Evolutionary conservation across 2,797 vertebrate species (phyloP).

Genomic region (Spinus olivaceus): DNA sequence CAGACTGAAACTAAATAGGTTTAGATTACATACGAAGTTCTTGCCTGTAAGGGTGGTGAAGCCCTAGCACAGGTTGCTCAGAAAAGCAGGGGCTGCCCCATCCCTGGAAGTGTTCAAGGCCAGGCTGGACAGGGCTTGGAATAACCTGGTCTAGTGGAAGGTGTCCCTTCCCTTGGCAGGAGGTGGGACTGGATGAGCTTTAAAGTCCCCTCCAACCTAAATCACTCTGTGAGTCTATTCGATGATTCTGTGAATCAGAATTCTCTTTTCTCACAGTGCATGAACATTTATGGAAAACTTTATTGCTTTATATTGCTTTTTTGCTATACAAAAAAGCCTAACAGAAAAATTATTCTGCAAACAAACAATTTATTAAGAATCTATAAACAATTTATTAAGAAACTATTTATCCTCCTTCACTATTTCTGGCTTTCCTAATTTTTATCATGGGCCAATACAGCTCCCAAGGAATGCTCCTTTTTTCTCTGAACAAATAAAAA

Average conservation of each 20-base stretch:
- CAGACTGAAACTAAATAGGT: neutral
- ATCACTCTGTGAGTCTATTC: neutral
- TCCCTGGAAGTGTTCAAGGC: neutral
- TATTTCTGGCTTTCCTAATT: neutral
- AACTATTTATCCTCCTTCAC: neutral
- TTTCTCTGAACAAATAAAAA: neutral
- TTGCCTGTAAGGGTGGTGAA: neutral
- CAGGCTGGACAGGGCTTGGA: neutral
- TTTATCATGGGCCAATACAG: neutral
- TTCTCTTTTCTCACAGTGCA: neutral
- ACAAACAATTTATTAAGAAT: neutral
- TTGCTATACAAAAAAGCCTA: neutral
- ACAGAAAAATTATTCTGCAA: neutral
- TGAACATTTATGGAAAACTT: fast-evolving
- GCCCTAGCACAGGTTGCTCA: neutral
- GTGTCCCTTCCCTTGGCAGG: neutral
- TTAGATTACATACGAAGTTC: neutral
- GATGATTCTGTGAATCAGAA: neutral
- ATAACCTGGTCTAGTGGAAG: neutral
- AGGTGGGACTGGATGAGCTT: neutral
- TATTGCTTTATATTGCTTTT: neutral
- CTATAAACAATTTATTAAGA: neutral
- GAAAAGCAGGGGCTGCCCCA: neutral
- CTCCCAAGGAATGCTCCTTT: neutral
- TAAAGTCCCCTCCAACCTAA: neutral